Evolutionary conservation across 2,113 vertebrate genomes (phyloP).

Genomic region (Alaudala cheleensis): DNA sequence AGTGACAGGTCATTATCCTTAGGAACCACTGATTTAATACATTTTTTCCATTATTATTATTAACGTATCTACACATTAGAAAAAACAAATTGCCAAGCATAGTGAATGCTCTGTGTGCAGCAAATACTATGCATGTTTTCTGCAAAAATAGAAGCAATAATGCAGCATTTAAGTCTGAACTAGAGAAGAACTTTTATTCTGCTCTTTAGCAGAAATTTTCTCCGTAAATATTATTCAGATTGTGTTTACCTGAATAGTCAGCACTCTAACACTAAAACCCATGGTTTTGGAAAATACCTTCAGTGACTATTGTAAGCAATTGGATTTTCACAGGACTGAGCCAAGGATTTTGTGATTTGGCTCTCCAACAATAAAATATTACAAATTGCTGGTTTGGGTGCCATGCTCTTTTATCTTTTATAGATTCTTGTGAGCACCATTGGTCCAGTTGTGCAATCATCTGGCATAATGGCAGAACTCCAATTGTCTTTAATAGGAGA

Average conservation of each 20-base stretch:
- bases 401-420: background rate
- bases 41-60: background rate
- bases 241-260: background rate
- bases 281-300: background rate
- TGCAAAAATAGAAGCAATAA: background rate
- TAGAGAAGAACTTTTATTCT: background rate
- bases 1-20: background rate
- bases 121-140: background rate
- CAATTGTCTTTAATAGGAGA: constrained; percentile 39
- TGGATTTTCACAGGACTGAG: background rate
- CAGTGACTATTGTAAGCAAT: background rate
- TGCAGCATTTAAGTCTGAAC: background rate
- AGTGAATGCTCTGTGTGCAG: background rate
- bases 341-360: background rate
- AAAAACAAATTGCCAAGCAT: background rate
- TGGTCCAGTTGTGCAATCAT: background rate
- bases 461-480: constrained; percentile 4
- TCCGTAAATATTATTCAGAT: background rate
- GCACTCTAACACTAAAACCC: background rate
- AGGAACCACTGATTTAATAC: background rate
- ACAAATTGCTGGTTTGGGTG: background rate
- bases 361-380: background rate
- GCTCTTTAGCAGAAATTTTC: background rate
- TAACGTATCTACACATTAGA: background rate
- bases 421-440: background rate